Evolutionary conservation across 2,113 vertebrate species (phyloP).

Genomic region (Pterocles orientalis): DNA sequence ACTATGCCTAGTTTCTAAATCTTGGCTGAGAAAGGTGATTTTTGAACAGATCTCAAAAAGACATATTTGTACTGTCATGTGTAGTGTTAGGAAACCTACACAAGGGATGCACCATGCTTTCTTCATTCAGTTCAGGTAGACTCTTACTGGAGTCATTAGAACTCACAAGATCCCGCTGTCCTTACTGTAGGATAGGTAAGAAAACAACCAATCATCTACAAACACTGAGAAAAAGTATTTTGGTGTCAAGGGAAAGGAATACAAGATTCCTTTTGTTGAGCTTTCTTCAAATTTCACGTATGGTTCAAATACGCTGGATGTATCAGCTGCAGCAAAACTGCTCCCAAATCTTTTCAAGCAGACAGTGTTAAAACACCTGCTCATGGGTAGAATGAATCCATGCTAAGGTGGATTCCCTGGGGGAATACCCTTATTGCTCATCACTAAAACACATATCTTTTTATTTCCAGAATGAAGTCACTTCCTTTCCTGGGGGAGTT

Average conservation of each 20-base stretch:
- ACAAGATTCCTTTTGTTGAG: not conserved
- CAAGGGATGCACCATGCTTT: not conserved
- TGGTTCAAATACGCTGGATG: not conserved
- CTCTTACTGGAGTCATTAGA: not conserved
- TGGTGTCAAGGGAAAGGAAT: not conserved
- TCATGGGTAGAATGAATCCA: not conserved
- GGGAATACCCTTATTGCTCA: not conserved
- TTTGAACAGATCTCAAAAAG: not conserved
- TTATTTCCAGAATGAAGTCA: slow-evolving; percentile 75
- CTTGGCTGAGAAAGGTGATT: not conserved
- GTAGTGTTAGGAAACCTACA: not conserved
- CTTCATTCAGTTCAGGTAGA: not conserved
- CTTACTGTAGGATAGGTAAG: not conserved
- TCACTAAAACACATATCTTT: slow-evolving; percentile 10
- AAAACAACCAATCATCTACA: not conserved
- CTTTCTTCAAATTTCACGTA: not conserved
- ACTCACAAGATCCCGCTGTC: not conserved
- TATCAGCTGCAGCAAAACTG: not conserved
- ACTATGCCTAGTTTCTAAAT: not conserved
- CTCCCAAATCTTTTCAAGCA: not conserved
- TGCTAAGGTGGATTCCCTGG: not conserved
- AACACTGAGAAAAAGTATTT: not conserved
- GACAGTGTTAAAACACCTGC: not conserved
- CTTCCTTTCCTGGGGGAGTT: slow-evolving; percentile 72
- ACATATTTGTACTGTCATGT: not conserved